Evolutionary conservation across 2,113 vertebrate genomes (phyloP).

Genomic region (Ovis canadensis): DNA sequence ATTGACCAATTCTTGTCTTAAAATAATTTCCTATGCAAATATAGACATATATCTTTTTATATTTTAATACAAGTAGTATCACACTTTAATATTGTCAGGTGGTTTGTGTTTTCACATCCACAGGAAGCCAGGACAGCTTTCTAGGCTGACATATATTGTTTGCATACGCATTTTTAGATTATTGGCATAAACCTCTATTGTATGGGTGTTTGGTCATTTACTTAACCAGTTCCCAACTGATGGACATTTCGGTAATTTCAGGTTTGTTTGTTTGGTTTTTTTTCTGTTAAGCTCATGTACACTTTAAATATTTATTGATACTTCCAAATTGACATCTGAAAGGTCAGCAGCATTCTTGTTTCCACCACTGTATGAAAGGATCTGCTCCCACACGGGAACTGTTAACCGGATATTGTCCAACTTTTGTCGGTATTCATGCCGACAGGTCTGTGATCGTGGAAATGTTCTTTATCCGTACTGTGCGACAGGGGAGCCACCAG

Average conservation of each 20-base stretch:
- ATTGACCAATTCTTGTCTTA: neutral
- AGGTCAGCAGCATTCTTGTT: neutral
- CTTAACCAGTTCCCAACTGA: neutral
- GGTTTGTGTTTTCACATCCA: neutral
- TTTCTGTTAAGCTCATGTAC: neutral
- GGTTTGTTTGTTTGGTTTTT: neutral
- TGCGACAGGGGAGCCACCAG: neutral
- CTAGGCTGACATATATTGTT: neutral
- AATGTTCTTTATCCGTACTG: neutral
- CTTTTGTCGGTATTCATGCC: neutral
- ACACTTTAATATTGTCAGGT: neutral
- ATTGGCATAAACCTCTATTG: neutral
- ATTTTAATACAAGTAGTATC: neutral
- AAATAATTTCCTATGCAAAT: neutral
- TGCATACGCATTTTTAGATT: neutral
- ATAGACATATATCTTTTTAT: neutral
- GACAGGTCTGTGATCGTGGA: neutral
- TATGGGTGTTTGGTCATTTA: neutral
- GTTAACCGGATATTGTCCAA: neutral
- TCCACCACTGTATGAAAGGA: neutral
- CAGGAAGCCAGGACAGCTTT: neutral
- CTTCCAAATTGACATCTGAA: neutral
- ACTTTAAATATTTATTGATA: neutral
- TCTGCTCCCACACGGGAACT: rapidly evolving
- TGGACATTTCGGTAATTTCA: neutral